Base-by-base conservation (phyloP, 2,888 invertebrate species). In the Cremastinae sp. region DNA sequence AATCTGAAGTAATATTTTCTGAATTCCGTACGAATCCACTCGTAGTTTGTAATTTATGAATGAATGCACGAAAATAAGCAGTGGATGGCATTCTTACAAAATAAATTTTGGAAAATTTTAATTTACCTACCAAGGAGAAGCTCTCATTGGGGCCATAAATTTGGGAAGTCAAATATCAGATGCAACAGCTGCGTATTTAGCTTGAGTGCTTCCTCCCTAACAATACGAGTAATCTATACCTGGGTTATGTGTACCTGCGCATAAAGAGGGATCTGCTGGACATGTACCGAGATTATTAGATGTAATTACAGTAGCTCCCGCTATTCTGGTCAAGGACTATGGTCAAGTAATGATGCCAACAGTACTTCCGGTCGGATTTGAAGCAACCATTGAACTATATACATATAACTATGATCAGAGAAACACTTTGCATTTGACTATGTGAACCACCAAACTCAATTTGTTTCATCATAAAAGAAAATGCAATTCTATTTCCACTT, bases 221-320 rank as follows among this genome's bases (percentile, higher is more conserved):
- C 10, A 28, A 39, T 18, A 12, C 18, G 35, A 10, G 39, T 43
- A 10, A 45, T 47, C 18, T 47, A 8, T 16, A 5, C 16, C 14
- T 16, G 16, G 7, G 14, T 7, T 7, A 1, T 59, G 7, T 41
- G 20, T 49, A 39, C 35, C 12, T 43, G 8, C 8, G 9, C 18
- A 14, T 14, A 58, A 16, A 69, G 18, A 43, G 37, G 28, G 16
- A 10, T 28, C 37, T 41, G 53, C 35, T 1, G 8, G 37, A 14
- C 22, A 10, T 45, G 55, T 20, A 49, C 14, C n/a, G n/a, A n/a
- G 59, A 49, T 65, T 65, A 75, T 75, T 75, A 59, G 53, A 28
- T 55, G 59, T 55, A 53, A 70, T 70, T 55, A 65, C 70, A 61
- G 12, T 53, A 39, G 56, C 43, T 62, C 65, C 56, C 49, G 37